Conservation (phyloP, 2,888 invertebrate species). For the Drosophila sordidapex region DNA sequence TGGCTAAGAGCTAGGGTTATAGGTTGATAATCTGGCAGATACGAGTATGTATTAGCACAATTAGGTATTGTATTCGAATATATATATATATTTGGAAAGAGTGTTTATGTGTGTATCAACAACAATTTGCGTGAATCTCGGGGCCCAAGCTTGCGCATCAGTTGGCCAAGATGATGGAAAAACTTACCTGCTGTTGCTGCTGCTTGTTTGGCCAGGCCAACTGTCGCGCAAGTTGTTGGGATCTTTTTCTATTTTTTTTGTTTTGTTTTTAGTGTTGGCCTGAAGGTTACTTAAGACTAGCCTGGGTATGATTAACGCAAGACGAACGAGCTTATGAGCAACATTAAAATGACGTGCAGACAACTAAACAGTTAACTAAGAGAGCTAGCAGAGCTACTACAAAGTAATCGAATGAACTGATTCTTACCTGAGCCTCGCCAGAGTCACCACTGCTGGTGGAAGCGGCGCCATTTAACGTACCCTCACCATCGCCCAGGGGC, state of each 20-base stretch:
- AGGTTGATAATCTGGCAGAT: constrained; percentile 69
- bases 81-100: constrained; percentile 28
- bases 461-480: constrained; percentile 59
- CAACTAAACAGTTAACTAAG: constrained; percentile 51
- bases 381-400: constrained; percentile 39
- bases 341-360: constrained; percentile 73
- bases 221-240: constrained; percentile 45
- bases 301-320: constrained; percentile 60
- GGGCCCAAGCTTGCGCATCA: constrained; percentile 45
- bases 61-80: constrained; percentile 48
- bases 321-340: constrained; percentile 68
- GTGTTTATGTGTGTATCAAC: constrained; percentile 72
- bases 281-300: constrained; percentile 48
- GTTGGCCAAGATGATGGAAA: constrained; percentile 14
- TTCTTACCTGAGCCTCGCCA: constrained; percentile 81
- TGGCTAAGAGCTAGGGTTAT: constrained; percentile 65
- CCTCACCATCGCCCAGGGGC: constrained; percentile 82
- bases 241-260: not conserved
- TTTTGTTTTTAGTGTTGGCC: constrained; percentile 24
- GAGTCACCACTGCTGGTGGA: constrained; percentile 67
- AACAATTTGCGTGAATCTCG: constrained; percentile 69
- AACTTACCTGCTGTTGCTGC: constrained; percentile 56
- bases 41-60: constrained; percentile 76
- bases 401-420: constrained; percentile 3
- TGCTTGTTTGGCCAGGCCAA: constrained; percentile 7